Evolutionary conservation across 2,113 vertebrate genomes (phyloP).

Genomic region (Mesocricetus auratus): DNA sequence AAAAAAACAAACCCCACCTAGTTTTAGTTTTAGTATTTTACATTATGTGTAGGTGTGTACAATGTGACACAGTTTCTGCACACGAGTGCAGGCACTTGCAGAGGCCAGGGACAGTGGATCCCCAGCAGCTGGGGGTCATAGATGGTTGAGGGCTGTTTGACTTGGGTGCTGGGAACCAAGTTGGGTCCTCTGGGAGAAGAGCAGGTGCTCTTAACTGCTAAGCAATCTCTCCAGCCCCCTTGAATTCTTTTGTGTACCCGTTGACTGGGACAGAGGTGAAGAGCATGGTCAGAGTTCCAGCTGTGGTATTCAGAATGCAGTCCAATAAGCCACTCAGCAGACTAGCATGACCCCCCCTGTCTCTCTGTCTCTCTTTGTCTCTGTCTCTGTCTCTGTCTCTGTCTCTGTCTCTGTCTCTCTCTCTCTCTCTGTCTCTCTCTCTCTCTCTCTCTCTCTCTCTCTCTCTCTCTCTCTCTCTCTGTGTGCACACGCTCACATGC

Average conservation of each 20-base stretch:
- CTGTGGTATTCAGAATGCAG: neutral
- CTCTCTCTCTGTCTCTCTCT: too few relatives aligned
- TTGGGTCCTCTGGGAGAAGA: neutral
- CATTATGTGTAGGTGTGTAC: neutral
- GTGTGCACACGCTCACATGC: too few relatives aligned
- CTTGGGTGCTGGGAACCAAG: neutral
- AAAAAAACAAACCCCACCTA: neutral
- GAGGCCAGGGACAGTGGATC: neutral
- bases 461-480: too few relatives aligned
- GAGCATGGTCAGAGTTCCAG: neutral
- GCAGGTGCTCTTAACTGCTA: neutral
- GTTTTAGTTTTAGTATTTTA: neutral
- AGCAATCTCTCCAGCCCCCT: neutral
- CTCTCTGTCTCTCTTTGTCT: too few relatives aligned
- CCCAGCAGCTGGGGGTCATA: neutral
- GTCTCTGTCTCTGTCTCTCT: too few relatives aligned
- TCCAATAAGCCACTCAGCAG: neutral
- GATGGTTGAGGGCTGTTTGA: neutral
- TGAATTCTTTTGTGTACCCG: neutral
- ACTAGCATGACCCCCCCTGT: neutral
- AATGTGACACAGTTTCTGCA: neutral
- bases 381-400: too few relatives aligned
- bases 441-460: too few relatives aligned
- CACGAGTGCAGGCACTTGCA: neutral
- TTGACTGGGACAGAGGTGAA: neutral